phyloP scores from a whole-genome alignment of 2,888 invertebrate genomes.

The Hydriomena furcata region DNA sequence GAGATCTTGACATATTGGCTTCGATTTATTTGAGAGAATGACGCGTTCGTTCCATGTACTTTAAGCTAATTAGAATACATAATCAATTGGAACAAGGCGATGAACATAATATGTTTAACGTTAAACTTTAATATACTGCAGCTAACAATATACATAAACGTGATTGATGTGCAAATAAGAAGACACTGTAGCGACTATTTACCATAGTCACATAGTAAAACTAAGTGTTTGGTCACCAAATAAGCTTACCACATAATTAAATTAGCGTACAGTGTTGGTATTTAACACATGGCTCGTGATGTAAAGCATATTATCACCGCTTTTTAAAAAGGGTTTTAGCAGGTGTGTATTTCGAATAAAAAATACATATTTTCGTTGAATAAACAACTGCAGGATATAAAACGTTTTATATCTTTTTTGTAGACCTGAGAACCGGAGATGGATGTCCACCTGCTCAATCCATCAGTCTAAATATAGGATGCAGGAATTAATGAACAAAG shows the following conservation, averaged over 20 bases:
- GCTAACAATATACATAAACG: constrained; percentile 1
- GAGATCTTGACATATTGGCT: constrained; percentile 42
- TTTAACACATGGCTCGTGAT: no score
- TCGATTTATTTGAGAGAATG: constrained; percentile 36
- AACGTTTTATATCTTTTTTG: constrained; percentile 11
- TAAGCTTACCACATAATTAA: no score
- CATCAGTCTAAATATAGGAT: constrained; percentile 7
- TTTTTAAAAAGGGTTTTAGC: constrained; percentile 5
- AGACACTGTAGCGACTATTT: no score
- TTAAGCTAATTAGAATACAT: constrained; percentile 46
- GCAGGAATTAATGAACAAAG: constrained; percentile 5
- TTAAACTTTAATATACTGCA: background rate
- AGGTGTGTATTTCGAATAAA: constrained; percentile 6
- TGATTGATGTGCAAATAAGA: background rate
- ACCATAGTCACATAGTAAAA: no score
- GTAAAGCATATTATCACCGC: background rate
- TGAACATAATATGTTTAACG: constrained; percentile 1
- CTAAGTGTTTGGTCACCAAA: no score
- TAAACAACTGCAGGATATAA: constrained; percentile 10
- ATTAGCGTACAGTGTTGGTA: no score
- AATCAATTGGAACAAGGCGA: constrained; percentile 28
- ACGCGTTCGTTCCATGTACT: constrained; percentile 32
- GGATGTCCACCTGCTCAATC: constrained; percentile 9
- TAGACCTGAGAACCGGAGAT: constrained; percentile 1
- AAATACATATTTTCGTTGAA: constrained; percentile 3